These are phyloP conservation scores for Neomorphus geoffroyi DNA, from an alignment of 2,797 vertebrate species.

Conservation along the genomic window DNA sequence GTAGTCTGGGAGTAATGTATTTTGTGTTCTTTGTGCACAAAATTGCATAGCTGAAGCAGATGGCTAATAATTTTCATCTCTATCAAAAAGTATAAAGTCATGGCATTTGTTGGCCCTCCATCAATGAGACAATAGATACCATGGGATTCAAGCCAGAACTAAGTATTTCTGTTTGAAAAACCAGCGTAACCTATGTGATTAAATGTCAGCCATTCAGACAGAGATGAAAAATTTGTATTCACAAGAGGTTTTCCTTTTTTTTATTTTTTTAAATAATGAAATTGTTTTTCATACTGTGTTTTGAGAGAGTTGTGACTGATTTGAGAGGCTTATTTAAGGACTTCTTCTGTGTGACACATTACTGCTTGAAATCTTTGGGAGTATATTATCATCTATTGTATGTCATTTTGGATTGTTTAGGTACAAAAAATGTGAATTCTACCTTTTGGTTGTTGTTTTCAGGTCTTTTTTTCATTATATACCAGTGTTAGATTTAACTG, in stretches of 20 bases:
- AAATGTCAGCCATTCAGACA: not conserved
- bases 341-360: not conserved
- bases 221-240: not conserved
- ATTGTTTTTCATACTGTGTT: not conserved
- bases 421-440: not conserved
- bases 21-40: not conserved
- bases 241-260: not conserved
- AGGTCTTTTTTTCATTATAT: not conserved
- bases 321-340: not conserved
- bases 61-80: not conserved
- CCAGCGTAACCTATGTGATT: fast-evolving
- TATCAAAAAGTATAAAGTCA: not conserved
- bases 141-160: not conserved
- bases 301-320: not conserved
- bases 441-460: not conserved
- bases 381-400: not conserved
- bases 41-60: not conserved
- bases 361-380: not conserved
- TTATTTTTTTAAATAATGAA: not conserved
- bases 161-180: not conserved
- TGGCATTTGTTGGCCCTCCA: not conserved
- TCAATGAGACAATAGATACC: not conserved
- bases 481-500: not conserved
- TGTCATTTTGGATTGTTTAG: not conserved
- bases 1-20: not conserved